A percentile compares a stretch with the other conserved stretches of the same genome.
These are phyloP conservation scores for Crenichthys baileyi DNA, from an alignment of 2,797 vertebrate genomes.

Conservation along the genomic window DNA sequence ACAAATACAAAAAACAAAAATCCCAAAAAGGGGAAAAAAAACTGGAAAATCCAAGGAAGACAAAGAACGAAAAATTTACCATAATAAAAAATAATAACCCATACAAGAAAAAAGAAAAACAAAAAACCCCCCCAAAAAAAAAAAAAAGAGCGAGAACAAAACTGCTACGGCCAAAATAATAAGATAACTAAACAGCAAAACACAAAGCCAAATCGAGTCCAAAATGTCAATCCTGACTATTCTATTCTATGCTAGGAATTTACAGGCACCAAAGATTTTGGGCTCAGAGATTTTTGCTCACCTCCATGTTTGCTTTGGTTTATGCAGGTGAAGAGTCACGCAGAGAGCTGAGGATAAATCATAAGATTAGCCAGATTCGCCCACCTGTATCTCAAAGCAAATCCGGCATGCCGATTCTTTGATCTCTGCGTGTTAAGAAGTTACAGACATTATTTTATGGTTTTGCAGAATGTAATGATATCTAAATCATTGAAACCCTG, in stretches of 20 bases:
- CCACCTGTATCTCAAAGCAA: background rate
- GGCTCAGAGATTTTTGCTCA: background rate
- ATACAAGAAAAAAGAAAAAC: no score
- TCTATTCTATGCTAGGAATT: background rate
- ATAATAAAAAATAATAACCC: no score
- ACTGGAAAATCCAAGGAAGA: no score
- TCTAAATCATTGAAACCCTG: background rate
- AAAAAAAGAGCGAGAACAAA: no score
- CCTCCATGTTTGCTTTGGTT: background rate
- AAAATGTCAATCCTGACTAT: no score
- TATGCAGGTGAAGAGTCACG: background rate
- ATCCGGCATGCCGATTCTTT: background rate
- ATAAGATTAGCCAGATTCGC: conserved; percentile 1
- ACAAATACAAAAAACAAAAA: no score
- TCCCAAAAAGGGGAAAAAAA: no score
- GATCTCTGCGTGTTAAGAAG: background rate
- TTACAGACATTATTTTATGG: background rate
- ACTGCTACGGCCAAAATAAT: no score
- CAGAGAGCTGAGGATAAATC: background rate
- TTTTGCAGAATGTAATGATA: background rate
- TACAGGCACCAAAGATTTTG: background rate
- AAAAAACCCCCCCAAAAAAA: no score
- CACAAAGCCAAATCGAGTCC: no score
- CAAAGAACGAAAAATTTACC: no score
- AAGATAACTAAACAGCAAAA: no score